These are phyloP conservation scores for Sphaeridia pumilis DNA, from an alignment of 2,888 invertebrate species.

Conservation along the genomic window DNA sequence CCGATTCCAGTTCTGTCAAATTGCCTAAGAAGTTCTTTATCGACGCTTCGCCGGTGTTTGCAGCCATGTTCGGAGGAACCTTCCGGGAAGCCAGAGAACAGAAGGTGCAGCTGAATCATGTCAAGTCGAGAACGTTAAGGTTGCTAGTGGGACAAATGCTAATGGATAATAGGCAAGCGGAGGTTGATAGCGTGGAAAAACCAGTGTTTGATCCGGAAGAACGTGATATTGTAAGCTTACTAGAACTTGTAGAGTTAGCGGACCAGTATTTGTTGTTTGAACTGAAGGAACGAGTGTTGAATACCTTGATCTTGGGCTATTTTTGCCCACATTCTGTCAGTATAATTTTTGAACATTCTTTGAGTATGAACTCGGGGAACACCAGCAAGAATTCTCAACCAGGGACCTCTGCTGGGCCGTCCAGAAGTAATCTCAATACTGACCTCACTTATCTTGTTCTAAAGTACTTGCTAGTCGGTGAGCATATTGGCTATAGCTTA, in stretches of 20 bases:
- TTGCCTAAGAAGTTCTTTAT: slow-evolving; percentile 7
- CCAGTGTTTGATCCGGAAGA: not conserved
- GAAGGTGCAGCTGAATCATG: slow-evolving; percentile 3
- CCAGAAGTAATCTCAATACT: not conserved
- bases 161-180: not conserved
- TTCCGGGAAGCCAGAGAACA: slow-evolving; percentile 7
- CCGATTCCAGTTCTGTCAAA: slow-evolving; percentile 1
- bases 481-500: slow-evolving; percentile 11
- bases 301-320: slow-evolving; percentile 10
- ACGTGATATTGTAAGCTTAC: slow-evolving; percentile 1
- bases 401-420: too few species aligned
- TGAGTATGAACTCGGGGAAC: too few species aligned
- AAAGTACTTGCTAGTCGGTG: slow-evolving; percentile 14
- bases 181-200: not conserved
- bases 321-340: slow-evolving; percentile 11
- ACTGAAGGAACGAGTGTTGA: slow-evolving; percentile 8
- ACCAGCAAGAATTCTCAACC: too few species aligned
- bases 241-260: slow-evolving; percentile 7
- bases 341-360: slow-evolving; percentile 8
- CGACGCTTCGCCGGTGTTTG: slow-evolving; percentile 8
- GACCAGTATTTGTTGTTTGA: slow-evolving; percentile 11
- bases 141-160: slow-evolving; percentile 4
- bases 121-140: slow-evolving; percentile 2
- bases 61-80: slow-evolving; percentile 10
- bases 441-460: slow-evolving; percentile 8